Percentiles rank a stretch among this genome's conserved stretches.
These are phyloP conservation scores for Caenorhabditis angaria DNA, from an alignment of 2,888 invertebrate species.

Conservation along the genomic window DNA sequence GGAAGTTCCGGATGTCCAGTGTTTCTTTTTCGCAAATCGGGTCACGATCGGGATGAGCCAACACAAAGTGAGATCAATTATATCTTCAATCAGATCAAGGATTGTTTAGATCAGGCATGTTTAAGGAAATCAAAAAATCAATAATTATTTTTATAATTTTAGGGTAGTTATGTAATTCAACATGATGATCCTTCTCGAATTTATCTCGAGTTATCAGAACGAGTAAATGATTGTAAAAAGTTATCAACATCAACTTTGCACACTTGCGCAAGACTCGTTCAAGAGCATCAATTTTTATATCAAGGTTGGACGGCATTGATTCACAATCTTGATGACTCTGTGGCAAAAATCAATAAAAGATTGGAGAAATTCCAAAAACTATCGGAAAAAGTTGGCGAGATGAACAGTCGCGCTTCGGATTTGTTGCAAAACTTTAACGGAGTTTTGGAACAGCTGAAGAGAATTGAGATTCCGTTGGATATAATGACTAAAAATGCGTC, in stretches of 20 bases:
- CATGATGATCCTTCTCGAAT: constrained; percentile 13
- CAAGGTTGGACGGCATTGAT: constrained; percentile 68
- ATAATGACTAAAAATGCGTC: constrained; percentile 36
- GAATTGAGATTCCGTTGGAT: constrained; percentile 33
- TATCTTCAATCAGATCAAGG: constrained; percentile 41
- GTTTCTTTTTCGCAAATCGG: constrained; percentile 40
- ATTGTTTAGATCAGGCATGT: constrained; percentile 44
- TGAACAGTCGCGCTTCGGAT: constrained; percentile 37
- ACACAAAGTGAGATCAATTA: constrained; percentile 39
- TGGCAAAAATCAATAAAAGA: constrained; percentile 42
- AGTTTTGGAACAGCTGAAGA: constrained; percentile 60
- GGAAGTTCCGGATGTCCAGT: constrained; percentile 35
- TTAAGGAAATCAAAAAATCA: not conserved
- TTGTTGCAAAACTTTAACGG: constrained; percentile 58
- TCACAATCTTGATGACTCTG: constrained; percentile 62
- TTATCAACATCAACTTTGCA: constrained; percentile 27
- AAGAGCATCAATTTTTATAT: constrained; percentile 61
- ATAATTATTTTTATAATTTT: not conserved
- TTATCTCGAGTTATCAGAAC: constrained; percentile 45
- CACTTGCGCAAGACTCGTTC: constrained; percentile 55
- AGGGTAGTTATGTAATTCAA: constrained; percentile 23
- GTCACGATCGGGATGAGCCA: constrained; percentile 25
- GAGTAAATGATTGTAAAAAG: constrained; percentile 32
- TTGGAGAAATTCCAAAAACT: constrained; percentile 35
- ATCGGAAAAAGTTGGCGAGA: constrained; percentile 30